Conservation (phyloP, 2,888 invertebrate genomes). For the Drosophila mulleri region DNA sequence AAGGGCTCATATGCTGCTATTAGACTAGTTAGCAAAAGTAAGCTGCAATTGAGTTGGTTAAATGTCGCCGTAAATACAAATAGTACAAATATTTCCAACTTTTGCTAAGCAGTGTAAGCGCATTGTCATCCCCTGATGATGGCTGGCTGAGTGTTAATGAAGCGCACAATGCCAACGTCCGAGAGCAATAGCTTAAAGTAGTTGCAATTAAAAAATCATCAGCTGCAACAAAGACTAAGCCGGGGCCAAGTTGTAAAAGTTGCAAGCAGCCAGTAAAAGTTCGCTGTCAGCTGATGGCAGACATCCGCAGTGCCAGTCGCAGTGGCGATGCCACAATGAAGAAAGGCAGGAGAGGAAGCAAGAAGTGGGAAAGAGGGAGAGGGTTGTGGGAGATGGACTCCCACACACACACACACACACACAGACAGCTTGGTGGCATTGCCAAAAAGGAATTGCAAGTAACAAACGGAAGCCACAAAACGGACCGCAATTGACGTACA, state of each 20-base stretch:
- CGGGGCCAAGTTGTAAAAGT: slow-evolving; percentile 62
- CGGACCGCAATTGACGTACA: slow-evolving; percentile 79
- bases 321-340: no score
- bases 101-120: not conserved
- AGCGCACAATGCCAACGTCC: slow-evolving; percentile 50
- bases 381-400: not conserved
- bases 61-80: not conserved
- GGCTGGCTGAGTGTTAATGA: slow-evolving; percentile 52
- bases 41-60: not conserved
- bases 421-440: slow-evolving; percentile 24
- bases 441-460: slow-evolving; percentile 73
- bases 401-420: slow-evolving; percentile 3
- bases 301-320: slow-evolving; percentile 57
- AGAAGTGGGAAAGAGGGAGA: not conserved
- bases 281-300: slow-evolving; percentile 63
- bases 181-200: slow-evolving; percentile 46
- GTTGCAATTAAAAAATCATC: slow-evolving; percentile 78
- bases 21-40: slow-evolving; percentile 21
- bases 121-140: slow-evolving; percentile 51
- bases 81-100: not conserved
- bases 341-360: not conserved
- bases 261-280: slow-evolving; percentile 55
- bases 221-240: slow-evolving; percentile 57
- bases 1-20: no score
- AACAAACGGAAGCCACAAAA: slow-evolving; percentile 77